Base-by-base conservation (phyloP, 2,113 vertebrate genomes). In the Eurystomus gularis region DNA sequence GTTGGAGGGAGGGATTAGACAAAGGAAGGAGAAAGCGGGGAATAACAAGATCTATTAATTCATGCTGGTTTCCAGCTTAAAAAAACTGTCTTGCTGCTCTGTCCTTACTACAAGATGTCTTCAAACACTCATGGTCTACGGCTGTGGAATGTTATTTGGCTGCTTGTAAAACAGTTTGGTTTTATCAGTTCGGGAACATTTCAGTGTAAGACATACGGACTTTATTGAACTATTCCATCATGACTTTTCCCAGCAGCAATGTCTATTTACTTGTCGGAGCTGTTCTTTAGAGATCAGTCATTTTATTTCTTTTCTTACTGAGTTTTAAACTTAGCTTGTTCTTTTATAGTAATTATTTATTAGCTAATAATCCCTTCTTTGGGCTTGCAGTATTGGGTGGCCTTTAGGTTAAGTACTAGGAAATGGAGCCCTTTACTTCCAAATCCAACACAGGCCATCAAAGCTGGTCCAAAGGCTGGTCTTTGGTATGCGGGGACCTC, bases 91-190 rank as follows among this genome's bases (percentile, higher is more conserved):
- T 89, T 7, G 6, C 64, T 93, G 78, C 78, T 82, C 82, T 65
- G 55, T 94, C 75, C 91, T 83, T 91, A 69, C 92, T 91, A 95
- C 52, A 49, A 73, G 83, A 94, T 55, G 64, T 97, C 95, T 96
- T 40, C 20, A 87, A 92, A 96, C 94, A 96, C 96, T 97, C 94
- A 92, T 1, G 14, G 72, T 65, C 51, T 10, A 73, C 11, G 86
- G 68, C 84, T 94, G 83, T 94, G 95, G 95, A 96, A 97, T 97
- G 97, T 93, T 88, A 65, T 44, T 96, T 96, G 96, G 88, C 96
- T 90, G 88, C 55, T 82, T 57, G 52, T 73, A 93, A 92, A 96
- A 92, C 79, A 75, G 71, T 39, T 79, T 88, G 44, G 10, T 78
- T 95, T 97, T 96, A 96, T 95, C 96, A 88, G 88, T 73, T 66